Base-by-base conservation (phyloP, 1,140 invertebrate species). In the Aphis gossypii region DNA sequence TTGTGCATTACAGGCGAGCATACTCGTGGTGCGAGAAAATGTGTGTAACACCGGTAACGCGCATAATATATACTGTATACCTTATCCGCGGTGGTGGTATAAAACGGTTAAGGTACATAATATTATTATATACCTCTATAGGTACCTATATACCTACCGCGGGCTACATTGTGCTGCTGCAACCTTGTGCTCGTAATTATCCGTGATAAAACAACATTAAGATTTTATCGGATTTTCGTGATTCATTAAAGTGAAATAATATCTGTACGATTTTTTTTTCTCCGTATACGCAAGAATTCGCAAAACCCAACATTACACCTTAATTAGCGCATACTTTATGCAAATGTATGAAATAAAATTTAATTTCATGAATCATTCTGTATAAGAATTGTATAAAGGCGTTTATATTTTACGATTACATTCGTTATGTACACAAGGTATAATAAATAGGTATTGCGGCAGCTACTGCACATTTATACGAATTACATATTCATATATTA, bases 181-280 rank as follows among this genome's bases (percentile, higher is more conserved):
- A 68, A 68, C 46, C 48, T 89, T 51, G 51, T 38, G 51, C 48
- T 46, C 86, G 30, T 89, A 89, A 54, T 89, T 89, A 56, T 89
- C 51, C 48, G 51, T 56, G 87, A 89, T 89, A 89, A 89, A 89
- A 89, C 87, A 25, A 38, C 87, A 89, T 56, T 54, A 89, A 89
- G 87, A 54, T 89, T 38, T 89, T 89, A 89, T 89, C 87, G 48
- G 48, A 54, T 89, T 89, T 89, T 89, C 87, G 87, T 89, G 87
- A 89, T 89, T 89, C 87, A 89, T 89, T 89, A 89, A 56, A 54
- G 87, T 51, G 51, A 89, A 89, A 89, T 54, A 38, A 25, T 89
- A 54, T n/a, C 86, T 87, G 21, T 86, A 38, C 5, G n/a, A 9
- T 38, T 56, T 54, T 89, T 54, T 89, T 41, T 89, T 56, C 35